These are phyloP conservation scores for Macrotrachela quadricornifera DNA, from an alignment of 1,140 invertebrate species.

Conservation along the genomic window DNA sequence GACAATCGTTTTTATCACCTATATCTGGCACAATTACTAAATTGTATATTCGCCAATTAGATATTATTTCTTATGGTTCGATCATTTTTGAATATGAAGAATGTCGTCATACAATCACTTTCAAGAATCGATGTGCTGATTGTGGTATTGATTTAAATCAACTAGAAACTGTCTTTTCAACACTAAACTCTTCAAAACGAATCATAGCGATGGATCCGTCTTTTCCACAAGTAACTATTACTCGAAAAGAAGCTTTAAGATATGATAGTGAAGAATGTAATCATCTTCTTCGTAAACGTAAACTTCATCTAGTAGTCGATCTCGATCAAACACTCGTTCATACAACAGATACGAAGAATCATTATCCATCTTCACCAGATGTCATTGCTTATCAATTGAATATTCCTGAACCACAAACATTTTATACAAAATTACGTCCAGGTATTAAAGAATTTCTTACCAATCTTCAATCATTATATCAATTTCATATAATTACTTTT, in stretches of 20 bases:
- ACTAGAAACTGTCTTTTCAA: too few relatives aligned
- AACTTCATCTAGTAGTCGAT: conserved; percentile 82
- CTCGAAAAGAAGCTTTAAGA: conserved; percentile 58
- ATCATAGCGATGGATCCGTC: too few relatives aligned
- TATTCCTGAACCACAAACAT: too few relatives aligned
- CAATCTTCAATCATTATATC: conserved; percentile 62
- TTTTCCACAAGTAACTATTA: too few relatives aligned
- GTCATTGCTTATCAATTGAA: too few relatives aligned
- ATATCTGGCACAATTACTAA: too few relatives aligned
- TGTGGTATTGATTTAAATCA: too few relatives aligned
- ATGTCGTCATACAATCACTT: conserved; percentile 77
- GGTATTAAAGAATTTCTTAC: conserved; percentile 61
- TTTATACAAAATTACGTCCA: conserved; percentile 63
- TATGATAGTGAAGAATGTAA: conserved; percentile 69
- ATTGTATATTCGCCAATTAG: too few relatives aligned
- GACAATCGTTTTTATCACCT: too few relatives aligned
- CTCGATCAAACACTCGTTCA: conserved; percentile 96
- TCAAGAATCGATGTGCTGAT: conserved; percentile 93
- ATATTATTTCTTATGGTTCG: too few relatives aligned
- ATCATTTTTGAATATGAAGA: conserved; percentile 17
- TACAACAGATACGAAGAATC: conserved; percentile 52
- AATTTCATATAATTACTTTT: conserved; percentile 94
- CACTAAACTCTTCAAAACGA: too few relatives aligned
- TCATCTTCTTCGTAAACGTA: conserved; percentile 54
- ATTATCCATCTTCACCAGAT: too few relatives aligned